Percentiles rank a stretch among this genome's conserved stretches.
Conservation (phyloP, 2,888 invertebrate genomes). For the Clivina fossor region DNA sequence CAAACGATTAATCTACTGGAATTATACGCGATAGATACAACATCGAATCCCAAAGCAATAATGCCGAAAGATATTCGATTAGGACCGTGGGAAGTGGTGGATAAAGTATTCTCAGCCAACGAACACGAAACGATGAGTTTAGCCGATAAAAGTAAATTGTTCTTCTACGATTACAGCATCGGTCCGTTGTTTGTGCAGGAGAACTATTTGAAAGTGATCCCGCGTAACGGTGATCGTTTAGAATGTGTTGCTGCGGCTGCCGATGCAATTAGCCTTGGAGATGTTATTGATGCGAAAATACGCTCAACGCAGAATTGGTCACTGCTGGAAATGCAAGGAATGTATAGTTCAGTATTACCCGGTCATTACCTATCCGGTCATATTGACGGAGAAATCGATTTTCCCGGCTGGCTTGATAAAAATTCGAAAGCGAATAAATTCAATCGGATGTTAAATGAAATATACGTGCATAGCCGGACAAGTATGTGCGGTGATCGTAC, state of each 20-base stretch:
- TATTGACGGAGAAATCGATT: conserved; percentile 77
- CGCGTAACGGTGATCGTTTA: conserved; percentile 63
- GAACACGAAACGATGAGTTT: conserved; percentile 78
- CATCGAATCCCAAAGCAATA: conserved; percentile 57
- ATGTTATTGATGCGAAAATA: conserved; percentile 81
- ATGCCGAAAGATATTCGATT: conserved; percentile 81
- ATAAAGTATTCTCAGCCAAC: conserved; percentile 81
- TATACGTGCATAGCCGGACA: conserved; percentile 82
- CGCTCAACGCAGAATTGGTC: conserved; percentile 82
- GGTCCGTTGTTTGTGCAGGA: conserved; percentile 98
- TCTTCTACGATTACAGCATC: conserved; percentile 96
- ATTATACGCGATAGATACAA: conserved; percentile 73
- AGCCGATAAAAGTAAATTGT: conserved; percentile 83
- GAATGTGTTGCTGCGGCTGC: conserved; percentile 77
- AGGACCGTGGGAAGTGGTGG: conserved; percentile 92
- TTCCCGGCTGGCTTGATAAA: conserved; percentile 96
- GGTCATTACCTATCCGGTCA: conserved; percentile 83
- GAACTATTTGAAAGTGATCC: conserved; percentile 85
- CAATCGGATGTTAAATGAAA: conserved; percentile 77
- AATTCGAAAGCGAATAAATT: conserved; percentile 85
- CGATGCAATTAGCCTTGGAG: conserved; percentile 83
- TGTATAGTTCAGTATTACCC: conserved; percentile 89
- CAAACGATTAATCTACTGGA: conserved; percentile 91
- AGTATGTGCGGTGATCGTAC: conserved; percentile 79
- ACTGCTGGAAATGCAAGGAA: conserved; percentile 80